Percentiles rank a stretch among this genome's conserved stretches.
phyloP scores from a whole-genome alignment of 2,797 vertebrate species.

The Amblyopsis hoosieri region DNA sequence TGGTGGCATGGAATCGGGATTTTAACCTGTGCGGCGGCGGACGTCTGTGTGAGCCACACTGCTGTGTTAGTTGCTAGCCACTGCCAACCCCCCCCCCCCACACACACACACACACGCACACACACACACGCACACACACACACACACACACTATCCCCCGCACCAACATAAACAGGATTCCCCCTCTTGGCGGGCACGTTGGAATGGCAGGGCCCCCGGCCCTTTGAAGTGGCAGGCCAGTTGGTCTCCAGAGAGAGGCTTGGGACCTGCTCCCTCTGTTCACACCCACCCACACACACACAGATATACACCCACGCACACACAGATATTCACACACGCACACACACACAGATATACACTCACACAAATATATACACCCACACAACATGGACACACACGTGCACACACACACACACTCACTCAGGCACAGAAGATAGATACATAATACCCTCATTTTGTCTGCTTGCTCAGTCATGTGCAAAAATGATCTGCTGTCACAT shows the following conservation, averaged over 20 bases:
- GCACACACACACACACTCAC: slow-evolving; percentile 18
- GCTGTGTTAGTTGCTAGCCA: no score
- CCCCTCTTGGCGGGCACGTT: slow-evolving; percentile 55
- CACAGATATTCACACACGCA: slow-evolving; percentile 18
- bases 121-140: no score
- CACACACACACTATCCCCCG: not conserved
- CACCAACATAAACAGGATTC: slow-evolving; percentile 64
- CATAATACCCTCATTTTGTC: slow-evolving; percentile 29
- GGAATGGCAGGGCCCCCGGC: slow-evolving; percentile 46
- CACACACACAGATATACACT: slow-evolving; percentile 1
- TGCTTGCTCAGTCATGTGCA: slow-evolving; percentile 32
- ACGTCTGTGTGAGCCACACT: slow-evolving; percentile 11
- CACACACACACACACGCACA: no score
- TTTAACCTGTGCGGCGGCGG: slow-evolving; percentile 56
- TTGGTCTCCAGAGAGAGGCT: slow-evolving; percentile 58
- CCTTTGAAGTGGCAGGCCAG: slow-evolving; percentile 75
- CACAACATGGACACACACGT: no score
- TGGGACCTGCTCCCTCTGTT: slow-evolving; percentile 64
- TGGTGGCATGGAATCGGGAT: slow-evolving; percentile 34
- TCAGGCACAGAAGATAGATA: slow-evolving; percentile 25
- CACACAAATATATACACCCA: no score
- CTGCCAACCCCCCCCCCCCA: no score
- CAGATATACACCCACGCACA: slow-evolving; percentile 8
- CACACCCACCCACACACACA: slow-evolving; percentile 32
- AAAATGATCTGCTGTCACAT: slow-evolving; percentile 37